Evolutionary conservation across 2,888 invertebrate species (phyloP), one percentile per base, ranked within the genome.

Genomic region (Agrochola circellaris): DNA sequence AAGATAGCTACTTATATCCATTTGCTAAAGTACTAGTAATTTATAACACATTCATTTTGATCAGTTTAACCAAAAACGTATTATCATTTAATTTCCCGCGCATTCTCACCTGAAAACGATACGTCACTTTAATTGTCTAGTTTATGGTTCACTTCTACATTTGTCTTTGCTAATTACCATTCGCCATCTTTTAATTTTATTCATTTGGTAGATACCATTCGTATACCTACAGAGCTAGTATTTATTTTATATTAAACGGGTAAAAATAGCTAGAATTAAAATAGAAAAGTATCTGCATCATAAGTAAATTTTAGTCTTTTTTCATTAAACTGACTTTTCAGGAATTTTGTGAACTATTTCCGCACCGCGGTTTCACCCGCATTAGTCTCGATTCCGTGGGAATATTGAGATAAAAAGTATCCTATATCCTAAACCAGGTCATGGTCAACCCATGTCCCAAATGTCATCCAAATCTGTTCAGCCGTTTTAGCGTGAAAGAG

Each of bases 41-140:
- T 71, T 45, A 67, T 20, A 51, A 51, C 42, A 58, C 26, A 34
- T 58, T 62, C 3, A 73, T 54, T 82, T 73, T 62, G 30, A 73
- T 73, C 34, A 68, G 65, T 70, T 62, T 23, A 34, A 66, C 42
- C 51, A 67, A 73, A 34, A 73, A 60, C 17, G 11, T 11, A 70
- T 48, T 58, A 64, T 34, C 61, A 66, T 82, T 78, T 68, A 83
- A 72, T 75, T 48, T 69, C 76, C 84, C 73, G 81, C 69, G 45
- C 68, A 68, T 81, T 73, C 51, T 68, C 67, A 76, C 51, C 30
- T 45, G 30, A 80, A 76, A 62, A 61, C 26, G 67, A 79, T 67
- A 73, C 51, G 73, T 79, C 75, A 83, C 73, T 78, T 74, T 68
- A 69, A 64, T 71, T 67, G 83, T 74, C 69, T 71, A 73, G 83